These are phyloP conservation scores for Noctua fimbriata DNA, from an alignment of 2,888 invertebrate genomes.

Conservation along the genomic window DNA sequence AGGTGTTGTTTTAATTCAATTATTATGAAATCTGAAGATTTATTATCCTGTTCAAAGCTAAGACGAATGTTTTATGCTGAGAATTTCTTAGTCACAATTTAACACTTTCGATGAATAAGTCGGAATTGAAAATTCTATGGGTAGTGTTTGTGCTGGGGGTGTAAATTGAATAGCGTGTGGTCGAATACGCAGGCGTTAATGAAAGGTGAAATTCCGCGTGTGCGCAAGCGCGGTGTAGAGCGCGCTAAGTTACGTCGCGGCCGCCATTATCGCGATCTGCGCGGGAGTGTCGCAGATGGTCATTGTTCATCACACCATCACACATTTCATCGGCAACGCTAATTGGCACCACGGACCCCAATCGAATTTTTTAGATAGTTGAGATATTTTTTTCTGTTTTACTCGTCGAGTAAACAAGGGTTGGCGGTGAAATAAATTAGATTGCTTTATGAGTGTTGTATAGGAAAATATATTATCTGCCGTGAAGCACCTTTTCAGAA, in stretches of 20 bases:
- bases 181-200: conserved; percentile 63
- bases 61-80: conserved; percentile 40
- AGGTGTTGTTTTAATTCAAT: conserved; percentile 44
- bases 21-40: conserved; percentile 50
- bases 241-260: conserved; percentile 67
- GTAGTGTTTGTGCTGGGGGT: conserved; percentile 25
- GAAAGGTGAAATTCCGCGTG: conserved; percentile 57
- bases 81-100: conserved; percentile 45
- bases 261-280: conserved; percentile 69
- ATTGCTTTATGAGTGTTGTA: conserved; percentile 34
- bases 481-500: neutral
- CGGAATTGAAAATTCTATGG: conserved; percentile 25
- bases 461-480: neutral
- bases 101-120: conserved; percentile 51
- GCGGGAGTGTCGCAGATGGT: conserved; percentile 65
- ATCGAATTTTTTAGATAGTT: conserved; percentile 67
- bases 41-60: conserved; percentile 49
- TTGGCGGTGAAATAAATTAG: conserved; percentile 42
- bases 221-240: conserved; percentile 55
- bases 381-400: conserved; percentile 54
- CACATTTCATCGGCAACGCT: conserved; percentile 77
- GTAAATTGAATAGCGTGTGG: conserved; percentile 58
- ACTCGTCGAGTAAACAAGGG: conserved; percentile 43
- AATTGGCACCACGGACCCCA: conserved; percentile 74
- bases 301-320: conserved; percentile 76